Conservation (phyloP, 2,113 vertebrate genomes). For the Coturnix japonica region DNA sequence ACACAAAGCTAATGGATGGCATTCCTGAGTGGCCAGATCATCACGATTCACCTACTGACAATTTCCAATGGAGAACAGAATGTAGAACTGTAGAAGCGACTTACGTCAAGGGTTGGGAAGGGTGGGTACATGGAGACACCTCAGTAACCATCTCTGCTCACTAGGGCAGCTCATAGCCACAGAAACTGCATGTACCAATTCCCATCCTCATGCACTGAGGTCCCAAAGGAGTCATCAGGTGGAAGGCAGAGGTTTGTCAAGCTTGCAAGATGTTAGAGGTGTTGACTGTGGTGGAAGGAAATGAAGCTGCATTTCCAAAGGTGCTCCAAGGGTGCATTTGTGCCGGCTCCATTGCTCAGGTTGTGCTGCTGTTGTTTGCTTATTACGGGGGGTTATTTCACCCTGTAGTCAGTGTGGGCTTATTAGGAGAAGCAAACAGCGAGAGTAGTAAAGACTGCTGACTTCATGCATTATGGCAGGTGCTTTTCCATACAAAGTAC, state of each 20-base stretch:
- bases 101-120: not conserved
- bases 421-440: not conserved
- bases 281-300: not conserved
- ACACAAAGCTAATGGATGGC: not conserved
- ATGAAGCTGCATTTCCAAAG: not conserved
- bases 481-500: not conserved
- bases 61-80: not conserved
- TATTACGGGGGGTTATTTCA: not conserved
- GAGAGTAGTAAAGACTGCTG: not conserved
- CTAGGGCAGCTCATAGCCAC: not conserved
- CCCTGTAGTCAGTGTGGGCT: accelerated
- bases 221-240: not conserved
- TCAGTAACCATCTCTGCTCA: accelerated
- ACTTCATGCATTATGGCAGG: not conserved
- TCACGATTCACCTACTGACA: not conserved
- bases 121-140: not conserved
- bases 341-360: not conserved
- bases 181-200: too few relatives aligned
- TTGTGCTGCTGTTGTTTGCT: not conserved
- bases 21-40: not conserved
- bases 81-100: not conserved
- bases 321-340: not conserved
- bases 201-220: too few relatives aligned
- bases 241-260: not conserved
- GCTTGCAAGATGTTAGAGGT: not conserved